Conservation (phyloP, 2,113 vertebrate species). For the Lasiurus borealis region DNA sequence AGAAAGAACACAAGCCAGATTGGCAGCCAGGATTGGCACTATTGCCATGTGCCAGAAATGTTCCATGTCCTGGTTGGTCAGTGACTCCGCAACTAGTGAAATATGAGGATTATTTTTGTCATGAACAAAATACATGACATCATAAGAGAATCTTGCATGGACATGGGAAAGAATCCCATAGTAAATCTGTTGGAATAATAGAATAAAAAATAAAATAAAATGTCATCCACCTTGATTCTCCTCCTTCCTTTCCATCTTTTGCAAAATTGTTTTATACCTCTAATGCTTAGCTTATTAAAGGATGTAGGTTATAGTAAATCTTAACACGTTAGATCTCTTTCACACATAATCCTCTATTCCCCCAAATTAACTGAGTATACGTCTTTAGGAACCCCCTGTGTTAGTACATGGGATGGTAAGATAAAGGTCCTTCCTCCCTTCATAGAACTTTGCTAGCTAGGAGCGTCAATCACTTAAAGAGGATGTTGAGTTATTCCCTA, state of each 20-base stretch:
- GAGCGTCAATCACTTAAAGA: not conserved
- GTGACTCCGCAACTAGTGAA: not conserved
- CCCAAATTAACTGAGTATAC: not conserved
- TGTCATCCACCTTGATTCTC: not conserved
- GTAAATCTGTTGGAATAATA: not conserved
- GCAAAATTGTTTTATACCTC: not conserved
- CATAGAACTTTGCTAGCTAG: not conserved
- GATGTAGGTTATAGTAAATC: not conserved
- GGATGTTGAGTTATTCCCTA: not conserved
- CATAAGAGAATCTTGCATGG: not conserved
- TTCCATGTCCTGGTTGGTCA: accelerated
- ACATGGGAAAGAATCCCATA: not conserved
- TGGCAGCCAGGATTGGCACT: accelerated
- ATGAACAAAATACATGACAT: not conserved
- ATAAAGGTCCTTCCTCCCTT: not conserved
- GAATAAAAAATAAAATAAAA: not conserved
- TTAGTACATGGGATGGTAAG: not conserved
- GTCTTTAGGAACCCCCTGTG: not conserved
- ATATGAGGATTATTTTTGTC: not conserved
- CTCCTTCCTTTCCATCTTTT: not conserved
- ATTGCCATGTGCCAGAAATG: not conserved
- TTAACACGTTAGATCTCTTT: not conserved
- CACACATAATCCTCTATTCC: not conserved
- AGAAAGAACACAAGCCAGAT: not conserved
- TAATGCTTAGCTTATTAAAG: not conserved